These are phyloP conservation scores for Tetragonula clypearis DNA, from an alignment of 1,140 invertebrate species.

Conservation along the genomic window DNA sequence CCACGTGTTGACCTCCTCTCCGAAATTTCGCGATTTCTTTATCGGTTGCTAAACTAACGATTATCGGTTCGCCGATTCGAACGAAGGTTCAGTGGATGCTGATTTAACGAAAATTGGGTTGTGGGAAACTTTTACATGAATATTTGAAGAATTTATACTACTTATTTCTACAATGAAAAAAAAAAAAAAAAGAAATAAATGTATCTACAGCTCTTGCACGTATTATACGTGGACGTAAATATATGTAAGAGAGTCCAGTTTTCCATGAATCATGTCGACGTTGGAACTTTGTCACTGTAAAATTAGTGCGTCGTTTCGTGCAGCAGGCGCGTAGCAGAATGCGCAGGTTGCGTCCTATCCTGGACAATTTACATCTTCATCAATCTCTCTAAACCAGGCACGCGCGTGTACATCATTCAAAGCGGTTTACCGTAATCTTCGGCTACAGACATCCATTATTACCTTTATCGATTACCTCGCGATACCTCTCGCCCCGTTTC, in stretches of 20 bases:
- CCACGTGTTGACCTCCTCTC: neutral
- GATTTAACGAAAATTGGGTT: neutral
- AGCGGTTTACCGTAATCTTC: constrained; percentile 50
- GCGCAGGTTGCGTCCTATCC: neutral
- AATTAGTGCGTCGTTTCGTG: constrained; percentile 9
- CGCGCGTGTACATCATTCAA: constrained; percentile 24
- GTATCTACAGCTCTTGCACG: too few species aligned
- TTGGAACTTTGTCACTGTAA: neutral
- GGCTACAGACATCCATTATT: constrained; percentile 46
- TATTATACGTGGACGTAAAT: neutral
- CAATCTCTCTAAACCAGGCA: constrained; percentile 29
- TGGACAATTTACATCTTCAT: constrained; percentile 26
- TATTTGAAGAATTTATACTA: too few species aligned
- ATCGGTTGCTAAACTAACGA: neutral
- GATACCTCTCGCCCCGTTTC: neutral
- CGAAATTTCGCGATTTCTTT: neutral
- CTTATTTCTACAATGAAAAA: neutral
- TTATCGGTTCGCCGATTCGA: neutral
- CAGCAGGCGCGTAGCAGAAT: neutral
- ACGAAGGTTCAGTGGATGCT: neutral
- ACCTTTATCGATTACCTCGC: constrained; percentile 34
- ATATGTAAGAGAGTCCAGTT: neutral
- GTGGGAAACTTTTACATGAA: too few species aligned
- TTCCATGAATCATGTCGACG: too few species aligned
- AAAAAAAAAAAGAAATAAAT: neutral